These are phyloP conservation scores for Pimpla rufipes DNA, from an alignment of 2,888 invertebrate genomes.

Conservation along the genomic window DNA sequence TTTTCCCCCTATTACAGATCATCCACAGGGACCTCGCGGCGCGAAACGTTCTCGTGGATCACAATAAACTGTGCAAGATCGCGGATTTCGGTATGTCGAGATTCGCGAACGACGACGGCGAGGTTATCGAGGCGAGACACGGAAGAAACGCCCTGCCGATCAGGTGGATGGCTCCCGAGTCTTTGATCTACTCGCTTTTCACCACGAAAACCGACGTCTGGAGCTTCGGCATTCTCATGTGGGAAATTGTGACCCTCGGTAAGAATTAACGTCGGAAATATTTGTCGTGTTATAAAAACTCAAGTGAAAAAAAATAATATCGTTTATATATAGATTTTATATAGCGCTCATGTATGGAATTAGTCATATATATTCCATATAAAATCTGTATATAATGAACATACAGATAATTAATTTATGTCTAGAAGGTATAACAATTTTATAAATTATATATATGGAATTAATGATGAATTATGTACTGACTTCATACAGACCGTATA, in stretches of 20 bases:
- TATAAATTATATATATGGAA: too few relatives aligned
- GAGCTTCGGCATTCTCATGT: constrained; percentile 94
- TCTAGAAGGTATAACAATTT: too few relatives aligned
- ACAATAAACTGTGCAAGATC: constrained; percentile 95
- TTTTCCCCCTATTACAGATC: constrained; percentile 88
- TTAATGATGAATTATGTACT: too few relatives aligned
- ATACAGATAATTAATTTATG: too few relatives aligned
- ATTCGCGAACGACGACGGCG: constrained; percentile 86
- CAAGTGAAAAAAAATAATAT: too few relatives aligned
- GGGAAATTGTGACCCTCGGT: constrained; percentile 96
- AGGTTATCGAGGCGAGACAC: constrained; percentile 86
- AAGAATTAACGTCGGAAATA: too few relatives aligned
- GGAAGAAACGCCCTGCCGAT: constrained; percentile 89
- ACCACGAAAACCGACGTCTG: constrained; percentile 94
- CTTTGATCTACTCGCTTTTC: constrained; percentile 91
- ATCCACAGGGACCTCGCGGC: constrained; percentile 95
- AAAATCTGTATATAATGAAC: too few relatives aligned
- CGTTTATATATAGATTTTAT: too few relatives aligned
- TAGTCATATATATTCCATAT: too few relatives aligned
- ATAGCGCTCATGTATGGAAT: too few relatives aligned
- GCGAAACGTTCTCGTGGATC: constrained; percentile 93
- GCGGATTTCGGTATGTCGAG: constrained; percentile 96
- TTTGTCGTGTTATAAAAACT: too few relatives aligned
- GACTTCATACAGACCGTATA: too few relatives aligned
- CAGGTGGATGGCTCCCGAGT: constrained; percentile 95